Base-by-base conservation (phyloP, 1,140 invertebrate genomes). In the Drosophila carrolli region DNA sequence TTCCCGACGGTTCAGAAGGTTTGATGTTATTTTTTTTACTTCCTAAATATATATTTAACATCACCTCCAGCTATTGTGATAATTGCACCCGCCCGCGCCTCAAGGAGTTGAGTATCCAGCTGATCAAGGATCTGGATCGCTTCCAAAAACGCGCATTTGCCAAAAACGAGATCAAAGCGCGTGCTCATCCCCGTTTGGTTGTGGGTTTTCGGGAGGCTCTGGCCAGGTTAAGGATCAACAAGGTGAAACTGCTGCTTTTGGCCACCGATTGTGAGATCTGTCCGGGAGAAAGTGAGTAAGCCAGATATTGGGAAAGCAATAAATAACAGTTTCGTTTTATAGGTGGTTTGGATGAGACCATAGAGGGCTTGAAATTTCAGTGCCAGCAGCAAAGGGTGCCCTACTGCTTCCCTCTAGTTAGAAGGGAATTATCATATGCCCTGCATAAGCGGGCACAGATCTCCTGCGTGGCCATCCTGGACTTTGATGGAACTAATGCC, bases 61-160 rank as follows among this genome's bases (percentile, higher is more conserved):
- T 43, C 50, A 11, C 27, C 4, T 32, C 1, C 16, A 92, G 91
- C 51, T 92, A 92, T 59, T 92, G 91, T 44, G 85, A 92, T 40
- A 90, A 91, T 74, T 90, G 86, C 54, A 91, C 82, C 0, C 78
- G 80, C 2, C 14, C 71, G 5, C 54, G 62, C 0, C 73, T 92
- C 0, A 75, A 71, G 23, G 37, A 89, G 46, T 38, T 91, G 10
- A 62, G 65, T 9, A 77, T 62, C 16, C 54, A 81, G 19, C 29
- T 95, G 9, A 62, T 95, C 3, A 93, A 93, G 60, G 93, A 94
- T 67, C 85, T 95, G 11, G 92, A 94, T 58, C 88, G 93, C 7
- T 95, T 95, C 75, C 95, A 95, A 82, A 94, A 94, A 57, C 92
- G 94, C 8, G 92, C 94, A 19, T 94, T 94, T 81, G 92, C 93